A percentile compares a stretch with the other conserved stretches of the same genome.
These are phyloP conservation scores for Euleptes europaea DNA, from an alignment of 2,113 vertebrate genomes.

Conservation along the genomic window DNA sequence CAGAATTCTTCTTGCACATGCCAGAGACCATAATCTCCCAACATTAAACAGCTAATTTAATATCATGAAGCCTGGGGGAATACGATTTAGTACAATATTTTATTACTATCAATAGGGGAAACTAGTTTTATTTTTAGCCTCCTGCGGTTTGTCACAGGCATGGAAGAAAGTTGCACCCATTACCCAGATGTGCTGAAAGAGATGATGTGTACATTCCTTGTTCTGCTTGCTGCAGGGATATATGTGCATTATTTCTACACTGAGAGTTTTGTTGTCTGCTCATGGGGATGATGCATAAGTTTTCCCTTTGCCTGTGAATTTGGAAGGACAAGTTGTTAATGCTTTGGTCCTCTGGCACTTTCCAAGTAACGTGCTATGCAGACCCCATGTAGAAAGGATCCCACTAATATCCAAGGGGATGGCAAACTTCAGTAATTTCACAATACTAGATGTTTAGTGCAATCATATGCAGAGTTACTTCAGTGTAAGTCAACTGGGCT, in stretches of 20 bases:
- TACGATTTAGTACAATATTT: background rate
- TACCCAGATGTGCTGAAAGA: background rate
- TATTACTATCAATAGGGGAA: background rate
- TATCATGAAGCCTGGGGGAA: background rate
- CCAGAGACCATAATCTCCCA: background rate
- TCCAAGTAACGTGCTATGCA: background rate
- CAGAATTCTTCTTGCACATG: background rate
- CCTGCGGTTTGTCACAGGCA: background rate
- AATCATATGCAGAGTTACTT: too few relatives aligned
- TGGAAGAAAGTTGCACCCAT: background rate
- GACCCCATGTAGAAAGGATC: background rate
- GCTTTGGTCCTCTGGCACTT: background rate
- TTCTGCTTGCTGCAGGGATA: background rate
- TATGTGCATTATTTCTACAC: background rate
- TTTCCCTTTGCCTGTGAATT: background rate
- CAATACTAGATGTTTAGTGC: too few relatives aligned
- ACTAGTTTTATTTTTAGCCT: background rate
- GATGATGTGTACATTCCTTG: background rate
- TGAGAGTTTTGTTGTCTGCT: too few relatives aligned
- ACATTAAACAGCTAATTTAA: background rate
- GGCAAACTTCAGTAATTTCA: background rate
- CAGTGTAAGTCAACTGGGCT: too few relatives aligned
- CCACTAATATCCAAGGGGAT: background rate
- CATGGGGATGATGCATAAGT: fast-evolving
- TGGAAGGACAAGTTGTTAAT: background rate